phyloP scores from a whole-genome alignment of 37 sponge, comb jelly and placozoan species.

The Hexactinellida sp. region DNA sequence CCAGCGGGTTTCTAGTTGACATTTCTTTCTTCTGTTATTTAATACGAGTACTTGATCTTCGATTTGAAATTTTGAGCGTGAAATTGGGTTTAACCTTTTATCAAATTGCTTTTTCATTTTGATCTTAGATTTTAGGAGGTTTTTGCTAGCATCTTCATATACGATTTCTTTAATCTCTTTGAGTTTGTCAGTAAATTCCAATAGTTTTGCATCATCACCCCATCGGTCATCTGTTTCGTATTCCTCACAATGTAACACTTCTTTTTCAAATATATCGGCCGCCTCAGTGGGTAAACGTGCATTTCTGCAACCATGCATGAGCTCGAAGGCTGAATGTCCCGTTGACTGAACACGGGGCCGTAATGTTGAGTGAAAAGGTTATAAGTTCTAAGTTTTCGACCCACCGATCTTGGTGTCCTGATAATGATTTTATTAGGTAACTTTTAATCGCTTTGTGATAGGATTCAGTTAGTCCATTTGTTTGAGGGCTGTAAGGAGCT shows the following conservation, averaged over 20 bases:
- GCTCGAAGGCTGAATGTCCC: slow-evolving; percentile 5
- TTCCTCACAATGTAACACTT: not conserved
- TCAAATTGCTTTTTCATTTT: not conserved
- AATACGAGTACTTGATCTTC: not conserved
- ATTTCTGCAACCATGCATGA: not conserved
- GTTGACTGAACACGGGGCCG: not conserved
- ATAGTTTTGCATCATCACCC: not conserved
- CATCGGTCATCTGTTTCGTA: not conserved
- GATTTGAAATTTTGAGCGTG: not conserved
- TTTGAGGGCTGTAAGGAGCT: not conserved
- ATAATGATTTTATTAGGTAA: not conserved
- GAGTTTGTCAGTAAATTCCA: not conserved
- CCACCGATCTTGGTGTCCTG: not conserved
- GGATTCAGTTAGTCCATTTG: not conserved
- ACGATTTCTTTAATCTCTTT: not conserved
- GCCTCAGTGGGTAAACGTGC: not conserved
- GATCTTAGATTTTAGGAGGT: not conserved
- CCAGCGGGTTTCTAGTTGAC: not conserved
- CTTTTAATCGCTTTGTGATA: not conserved
- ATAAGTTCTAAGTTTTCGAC: not conserved
- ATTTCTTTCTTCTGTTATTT: not conserved
- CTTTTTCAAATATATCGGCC: not conserved
- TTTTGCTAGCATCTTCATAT: slow-evolving; percentile 1
- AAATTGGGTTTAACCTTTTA: not conserved
- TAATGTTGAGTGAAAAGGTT: too few relatives aligned